phyloP scores from a whole-genome alignment of 2,113 vertebrate species.

The Gopherus flavomarginatus region DNA sequence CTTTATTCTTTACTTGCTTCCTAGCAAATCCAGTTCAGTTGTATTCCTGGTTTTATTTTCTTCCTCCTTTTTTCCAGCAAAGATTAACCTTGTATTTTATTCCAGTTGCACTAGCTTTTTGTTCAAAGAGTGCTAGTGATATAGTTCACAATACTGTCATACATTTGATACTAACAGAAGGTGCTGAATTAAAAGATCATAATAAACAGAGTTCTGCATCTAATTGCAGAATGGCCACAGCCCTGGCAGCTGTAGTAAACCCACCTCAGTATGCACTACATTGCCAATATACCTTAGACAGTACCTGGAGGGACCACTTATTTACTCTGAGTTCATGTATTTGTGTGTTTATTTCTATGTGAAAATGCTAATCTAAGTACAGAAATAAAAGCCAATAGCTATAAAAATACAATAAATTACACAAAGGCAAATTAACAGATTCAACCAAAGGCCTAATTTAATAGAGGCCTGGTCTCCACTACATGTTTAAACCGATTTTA shows the following conservation, averaged over 20 bases:
- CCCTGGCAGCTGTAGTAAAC: background rate
- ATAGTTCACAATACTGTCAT: background rate
- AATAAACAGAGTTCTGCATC: background rate
- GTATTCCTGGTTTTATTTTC: background rate
- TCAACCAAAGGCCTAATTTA: background rate
- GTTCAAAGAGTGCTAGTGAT: background rate
- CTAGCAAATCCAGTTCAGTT: background rate
- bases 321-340: background rate
- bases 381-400: background rate
- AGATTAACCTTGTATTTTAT: background rate
- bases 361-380: background rate
- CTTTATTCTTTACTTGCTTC: background rate
- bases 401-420: background rate
- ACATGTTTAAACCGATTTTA: no score
- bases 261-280: background rate
- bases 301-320: background rate
- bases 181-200: background rate
- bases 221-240: background rate
- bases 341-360: background rate
- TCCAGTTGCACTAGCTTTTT: background rate
- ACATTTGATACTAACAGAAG: background rate
- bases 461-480: background rate
- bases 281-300: background rate
- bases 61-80: background rate
- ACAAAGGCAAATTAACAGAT: background rate